Conservation (phyloP, 2,113 vertebrate species). For the Xenus cinereus region DNA sequence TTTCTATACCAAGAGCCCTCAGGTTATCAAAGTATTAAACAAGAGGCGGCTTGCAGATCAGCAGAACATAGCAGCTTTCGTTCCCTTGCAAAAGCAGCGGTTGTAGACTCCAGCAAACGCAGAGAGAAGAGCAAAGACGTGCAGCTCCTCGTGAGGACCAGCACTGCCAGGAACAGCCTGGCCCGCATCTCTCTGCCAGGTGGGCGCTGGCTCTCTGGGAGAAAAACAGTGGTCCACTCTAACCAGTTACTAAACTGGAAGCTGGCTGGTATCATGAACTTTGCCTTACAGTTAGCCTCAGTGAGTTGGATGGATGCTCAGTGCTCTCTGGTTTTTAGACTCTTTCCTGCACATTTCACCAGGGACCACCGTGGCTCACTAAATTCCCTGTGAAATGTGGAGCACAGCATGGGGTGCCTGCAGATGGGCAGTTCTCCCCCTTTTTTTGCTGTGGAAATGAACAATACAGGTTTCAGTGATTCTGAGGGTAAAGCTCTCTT, state of each 20-base stretch:
- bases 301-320: not conserved
- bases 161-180: too few relatives aligned
- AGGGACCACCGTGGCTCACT: not conserved
- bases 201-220: accelerated
- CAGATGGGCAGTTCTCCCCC: not conserved
- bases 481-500: not conserved
- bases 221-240: not conserved
- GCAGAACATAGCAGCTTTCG: not conserved
- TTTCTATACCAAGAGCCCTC: not conserved
- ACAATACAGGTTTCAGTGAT: not conserved
- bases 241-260: not conserved
- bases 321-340: not conserved
- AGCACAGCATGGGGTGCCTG: not conserved
- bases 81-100: not conserved
- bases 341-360: not conserved
- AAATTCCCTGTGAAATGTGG: not conserved
- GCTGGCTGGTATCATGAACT: not conserved
- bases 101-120: not conserved
- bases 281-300: not conserved
- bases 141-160: not conserved
- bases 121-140: not conserved
- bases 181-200: too few relatives aligned
- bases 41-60: not conserved
- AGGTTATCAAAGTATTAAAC: not conserved
- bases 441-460: not conserved